phyloP scores from a whole-genome alignment of 2,888 invertebrate genomes.

The Epicampocera succincta region DNA sequence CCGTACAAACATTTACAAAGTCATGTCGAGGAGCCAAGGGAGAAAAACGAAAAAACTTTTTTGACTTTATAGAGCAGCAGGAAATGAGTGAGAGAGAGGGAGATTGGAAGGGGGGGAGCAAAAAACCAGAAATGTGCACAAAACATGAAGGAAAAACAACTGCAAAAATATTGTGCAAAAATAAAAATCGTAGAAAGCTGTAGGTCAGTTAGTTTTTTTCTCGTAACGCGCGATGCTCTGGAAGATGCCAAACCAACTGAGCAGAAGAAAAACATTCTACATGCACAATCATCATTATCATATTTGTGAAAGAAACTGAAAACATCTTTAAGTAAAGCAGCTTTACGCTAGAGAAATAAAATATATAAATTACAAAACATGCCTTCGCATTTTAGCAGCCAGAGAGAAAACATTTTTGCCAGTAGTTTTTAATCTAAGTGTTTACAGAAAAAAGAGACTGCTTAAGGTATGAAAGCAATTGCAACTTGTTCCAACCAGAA shows the following conservation, averaged over 20 bases:
- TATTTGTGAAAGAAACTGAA: conserved; percentile 5
- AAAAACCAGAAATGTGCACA: conserved; percentile 12
- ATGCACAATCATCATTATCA: conserved; percentile 25
- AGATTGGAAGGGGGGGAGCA: not conserved
- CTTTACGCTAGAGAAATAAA: not conserved
- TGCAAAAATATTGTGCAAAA: conserved; percentile 16
- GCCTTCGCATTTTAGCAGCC: not conserved
- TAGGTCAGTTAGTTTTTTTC: conserved; percentile 41
- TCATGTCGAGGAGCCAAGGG: conserved; percentile 7
- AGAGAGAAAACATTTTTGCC: not conserved
- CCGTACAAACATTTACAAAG: conserved; percentile 16
- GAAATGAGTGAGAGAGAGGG: too few species aligned
- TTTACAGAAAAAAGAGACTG: too few species aligned
- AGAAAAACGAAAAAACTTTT: conserved; percentile 19
- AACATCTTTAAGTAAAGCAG: conserved; percentile 14
- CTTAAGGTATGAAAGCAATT: too few species aligned
- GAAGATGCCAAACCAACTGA: conserved; percentile 13
- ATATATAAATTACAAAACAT: conserved; percentile 8
- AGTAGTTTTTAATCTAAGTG: too few species aligned
- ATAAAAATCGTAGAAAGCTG: conserved; percentile 7
- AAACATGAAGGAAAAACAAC: not conserved
- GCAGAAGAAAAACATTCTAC: not conserved
- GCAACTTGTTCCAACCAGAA: too few species aligned
- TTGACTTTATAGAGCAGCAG: conserved; percentile 47
- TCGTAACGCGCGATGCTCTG: not conserved